Percentiles rank a stretch among this genome's conserved stretches.
Conservation (phyloP, 2,888 invertebrate species). For the Lasius platythorax region DNA sequence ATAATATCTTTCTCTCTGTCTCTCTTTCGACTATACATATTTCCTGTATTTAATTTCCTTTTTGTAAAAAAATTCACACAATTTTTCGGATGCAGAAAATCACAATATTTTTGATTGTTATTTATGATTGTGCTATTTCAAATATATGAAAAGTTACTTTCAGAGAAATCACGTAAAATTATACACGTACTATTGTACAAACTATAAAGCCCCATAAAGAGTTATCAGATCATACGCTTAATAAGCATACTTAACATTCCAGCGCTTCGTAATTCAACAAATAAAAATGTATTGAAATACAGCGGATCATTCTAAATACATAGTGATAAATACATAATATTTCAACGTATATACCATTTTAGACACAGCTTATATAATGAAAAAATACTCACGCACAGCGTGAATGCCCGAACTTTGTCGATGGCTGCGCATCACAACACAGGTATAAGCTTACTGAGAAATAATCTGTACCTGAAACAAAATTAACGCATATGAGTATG, state of each 20-base stretch:
- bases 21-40: background rate
- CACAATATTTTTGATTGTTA: background rate
- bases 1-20: background rate
- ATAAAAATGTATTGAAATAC: constrained; percentile 10
- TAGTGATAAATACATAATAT: background rate
- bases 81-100: constrained; percentile 13
- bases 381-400: constrained; percentile 27
- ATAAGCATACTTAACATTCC: constrained; percentile 25
- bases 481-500: constrained; percentile 20
- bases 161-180: background rate
- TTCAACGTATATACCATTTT: constrained; percentile 2
- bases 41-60: background rate
- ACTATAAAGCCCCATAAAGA: constrained; percentile 4
- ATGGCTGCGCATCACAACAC: background rate
- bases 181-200: background rate
- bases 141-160: constrained; percentile 7
- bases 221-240: background rate
- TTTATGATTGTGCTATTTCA: background rate
- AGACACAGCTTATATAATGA: background rate
- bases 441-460: constrained; percentile 32
- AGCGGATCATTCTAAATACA: background rate
- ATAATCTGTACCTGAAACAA: constrained; percentile 51
- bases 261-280: constrained; percentile 26
- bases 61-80: background rate
- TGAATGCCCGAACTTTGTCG: background rate